These are phyloP conservation scores for Aplochiton taeniatus DNA, from an alignment of 2,797 vertebrate genomes.

Conservation along the genomic window DNA sequence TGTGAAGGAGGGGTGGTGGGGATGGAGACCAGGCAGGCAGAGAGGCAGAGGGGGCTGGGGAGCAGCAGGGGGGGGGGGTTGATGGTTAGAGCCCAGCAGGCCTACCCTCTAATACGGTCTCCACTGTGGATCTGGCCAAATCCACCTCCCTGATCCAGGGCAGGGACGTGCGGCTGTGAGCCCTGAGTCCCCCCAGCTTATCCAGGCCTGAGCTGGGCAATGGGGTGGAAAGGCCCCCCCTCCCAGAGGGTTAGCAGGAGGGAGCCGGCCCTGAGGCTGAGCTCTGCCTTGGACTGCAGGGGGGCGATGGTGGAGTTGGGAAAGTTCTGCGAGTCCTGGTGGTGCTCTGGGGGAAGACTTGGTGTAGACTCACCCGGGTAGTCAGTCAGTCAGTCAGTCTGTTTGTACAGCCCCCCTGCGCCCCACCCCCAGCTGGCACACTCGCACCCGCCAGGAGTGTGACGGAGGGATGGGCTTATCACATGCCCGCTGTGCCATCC, in stretches of 20 bases:
- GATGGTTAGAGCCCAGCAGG: background rate
- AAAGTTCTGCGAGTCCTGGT: background rate
- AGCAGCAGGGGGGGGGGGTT: background rate
- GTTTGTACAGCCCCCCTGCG: no score
- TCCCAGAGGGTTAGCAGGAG: background rate
- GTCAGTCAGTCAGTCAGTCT: no score
- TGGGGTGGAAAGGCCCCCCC: background rate
- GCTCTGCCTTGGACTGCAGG: background rate
- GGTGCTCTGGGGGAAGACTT: no score
- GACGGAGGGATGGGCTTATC: conserved; percentile 33
- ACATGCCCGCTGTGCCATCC: conserved; percentile 36
- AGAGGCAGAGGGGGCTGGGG: no score
- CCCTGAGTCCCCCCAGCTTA: conserved; percentile 9
- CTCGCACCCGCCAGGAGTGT: conserved; percentile 2
- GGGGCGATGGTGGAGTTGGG: background rate
- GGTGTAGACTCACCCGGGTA: no score
- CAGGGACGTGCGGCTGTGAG: conserved; percentile 6
- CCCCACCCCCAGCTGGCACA: no score
- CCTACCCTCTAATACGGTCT: conserved; percentile 19
- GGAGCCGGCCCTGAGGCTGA: background rate
- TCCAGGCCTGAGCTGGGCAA: conserved; percentile 1
- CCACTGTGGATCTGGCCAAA: conserved; percentile 24
- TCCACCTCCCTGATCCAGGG: conserved; percentile 13
- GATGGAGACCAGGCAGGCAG: no score
- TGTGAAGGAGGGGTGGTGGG: no score